A percentile compares a stretch with the other conserved stretches of the same genome.
Evolutionary conservation across 2,888 invertebrate genomes (phyloP).

Genomic region (Trilocha varians): DNA sequence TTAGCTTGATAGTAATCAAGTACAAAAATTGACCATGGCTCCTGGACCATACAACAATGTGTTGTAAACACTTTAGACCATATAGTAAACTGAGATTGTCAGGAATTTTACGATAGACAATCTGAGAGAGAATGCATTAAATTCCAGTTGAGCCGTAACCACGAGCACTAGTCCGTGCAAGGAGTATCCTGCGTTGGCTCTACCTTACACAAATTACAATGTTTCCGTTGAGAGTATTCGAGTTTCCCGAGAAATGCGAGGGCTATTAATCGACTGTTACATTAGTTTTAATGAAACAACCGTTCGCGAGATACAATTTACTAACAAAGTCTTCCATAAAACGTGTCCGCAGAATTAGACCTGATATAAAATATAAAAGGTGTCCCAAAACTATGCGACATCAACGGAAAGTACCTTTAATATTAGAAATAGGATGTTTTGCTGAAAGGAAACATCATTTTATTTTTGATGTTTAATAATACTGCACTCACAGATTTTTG

Average conservation of each 20-base stretch:
- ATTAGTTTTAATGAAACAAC: background rate
- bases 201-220: background rate
- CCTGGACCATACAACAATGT: background rate
- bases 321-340: background rate
- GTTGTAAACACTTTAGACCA: background rate
- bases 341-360: no score
- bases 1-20: no score
- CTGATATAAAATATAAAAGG: no score
- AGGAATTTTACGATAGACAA: background rate
- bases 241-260: background rate
- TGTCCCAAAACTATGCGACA: no score
- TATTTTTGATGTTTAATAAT: no score
- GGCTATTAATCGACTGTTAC: background rate
- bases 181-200: background rate
- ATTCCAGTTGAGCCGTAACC: no score
- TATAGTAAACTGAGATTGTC: background rate
- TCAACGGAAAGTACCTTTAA: no score
- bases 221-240: background rate
- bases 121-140: background rate
- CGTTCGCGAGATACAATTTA: background rate
- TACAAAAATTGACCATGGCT: no score
- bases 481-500: no score
- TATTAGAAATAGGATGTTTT: no score
- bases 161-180: no score
- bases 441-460: no score